Conservation (phyloP, 2,888 invertebrate species). For the Blastobasis adustella region DNA sequence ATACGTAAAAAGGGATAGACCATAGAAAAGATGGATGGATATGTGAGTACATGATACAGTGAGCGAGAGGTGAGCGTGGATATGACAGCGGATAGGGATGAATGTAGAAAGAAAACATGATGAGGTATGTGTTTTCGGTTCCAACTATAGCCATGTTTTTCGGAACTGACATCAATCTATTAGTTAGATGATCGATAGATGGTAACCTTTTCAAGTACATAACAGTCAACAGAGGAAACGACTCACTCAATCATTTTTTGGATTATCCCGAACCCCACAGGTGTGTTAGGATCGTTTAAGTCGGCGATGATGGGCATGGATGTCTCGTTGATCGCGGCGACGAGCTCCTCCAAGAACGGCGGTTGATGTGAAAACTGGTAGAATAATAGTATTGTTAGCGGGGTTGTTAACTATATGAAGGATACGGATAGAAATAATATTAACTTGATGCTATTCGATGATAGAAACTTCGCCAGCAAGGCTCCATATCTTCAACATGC, state of each 20-base stretch:
- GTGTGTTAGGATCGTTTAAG: constrained; percentile 72
- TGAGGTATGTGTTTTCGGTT: neutral
- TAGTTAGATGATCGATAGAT: too few species aligned
- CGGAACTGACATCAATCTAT: neutral
- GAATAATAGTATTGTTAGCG: neutral
- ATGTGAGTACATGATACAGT: too few species aligned
- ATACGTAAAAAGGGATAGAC: too few species aligned
- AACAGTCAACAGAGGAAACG: neutral
- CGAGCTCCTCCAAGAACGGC: constrained; percentile 60
- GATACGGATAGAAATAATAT: neutral
- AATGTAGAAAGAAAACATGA: neutral
- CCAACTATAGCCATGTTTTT: neutral
- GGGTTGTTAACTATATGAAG: neutral
- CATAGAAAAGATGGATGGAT: too few species aligned
- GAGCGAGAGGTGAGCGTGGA: too few species aligned
- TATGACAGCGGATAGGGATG: neutral
- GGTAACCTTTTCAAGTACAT: neutral
- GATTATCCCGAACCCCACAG: constrained; percentile 77
- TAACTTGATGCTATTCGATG: neutral
- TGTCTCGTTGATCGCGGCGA: constrained; percentile 70
- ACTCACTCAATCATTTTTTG: constrained; percentile 74
- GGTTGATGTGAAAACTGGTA: constrained; percentile 73
- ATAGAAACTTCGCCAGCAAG: neutral
- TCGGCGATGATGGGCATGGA: constrained; percentile 73
- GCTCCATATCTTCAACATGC: neutral